Evolutionary conservation across 2,797 vertebrate species (phyloP).

Genomic region (Rhynchonycteris naso): DNA sequence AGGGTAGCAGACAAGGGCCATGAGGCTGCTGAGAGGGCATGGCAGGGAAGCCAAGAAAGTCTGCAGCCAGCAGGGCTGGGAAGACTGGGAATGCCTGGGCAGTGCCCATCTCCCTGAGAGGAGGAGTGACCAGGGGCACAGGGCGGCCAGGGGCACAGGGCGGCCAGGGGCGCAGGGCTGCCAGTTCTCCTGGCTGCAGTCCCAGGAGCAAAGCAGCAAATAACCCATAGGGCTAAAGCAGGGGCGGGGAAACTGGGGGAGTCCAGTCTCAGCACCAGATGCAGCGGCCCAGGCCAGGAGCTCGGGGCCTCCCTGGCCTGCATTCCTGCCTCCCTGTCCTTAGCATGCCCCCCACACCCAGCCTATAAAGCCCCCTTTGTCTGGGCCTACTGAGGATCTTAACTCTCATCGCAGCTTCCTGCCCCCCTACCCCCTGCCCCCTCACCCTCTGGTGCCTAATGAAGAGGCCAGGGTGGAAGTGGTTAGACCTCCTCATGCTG

Average conservation of each 20-base stretch:
- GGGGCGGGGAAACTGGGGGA: neutral
- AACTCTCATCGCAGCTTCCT: constrained; percentile 61
- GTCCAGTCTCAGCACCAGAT: neutral
- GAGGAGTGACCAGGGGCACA: neutral
- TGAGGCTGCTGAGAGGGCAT: constrained; percentile 43
- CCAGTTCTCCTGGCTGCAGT: neutral
- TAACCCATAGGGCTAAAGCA: neutral
- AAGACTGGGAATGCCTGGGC: neutral
- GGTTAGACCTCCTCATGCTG: neutral
- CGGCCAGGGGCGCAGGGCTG: neutral
- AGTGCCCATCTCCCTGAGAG: neutral
- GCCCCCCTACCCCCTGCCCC: constrained; percentile 17
- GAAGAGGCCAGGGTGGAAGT: constrained; percentile 32
- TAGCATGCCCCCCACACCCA: constrained; percentile 35
- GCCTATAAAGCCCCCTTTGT: constrained; percentile 80
- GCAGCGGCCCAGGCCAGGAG: neutral
- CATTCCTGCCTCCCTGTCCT: constrained; percentile 65
- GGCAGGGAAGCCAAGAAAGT: neutral
- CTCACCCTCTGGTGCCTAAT: constrained; percentile 55
- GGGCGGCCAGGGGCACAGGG: too few relatives aligned
- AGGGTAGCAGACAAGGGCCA: constrained; percentile 53
- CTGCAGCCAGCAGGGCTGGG: neutral
- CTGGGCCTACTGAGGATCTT: constrained; percentile 56
- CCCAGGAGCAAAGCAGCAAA: constrained; percentile 20
- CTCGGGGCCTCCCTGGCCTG: neutral